Base-by-base conservation (phyloP, 1,140 invertebrate genomes). In the Diachasma alloeum region DNA sequence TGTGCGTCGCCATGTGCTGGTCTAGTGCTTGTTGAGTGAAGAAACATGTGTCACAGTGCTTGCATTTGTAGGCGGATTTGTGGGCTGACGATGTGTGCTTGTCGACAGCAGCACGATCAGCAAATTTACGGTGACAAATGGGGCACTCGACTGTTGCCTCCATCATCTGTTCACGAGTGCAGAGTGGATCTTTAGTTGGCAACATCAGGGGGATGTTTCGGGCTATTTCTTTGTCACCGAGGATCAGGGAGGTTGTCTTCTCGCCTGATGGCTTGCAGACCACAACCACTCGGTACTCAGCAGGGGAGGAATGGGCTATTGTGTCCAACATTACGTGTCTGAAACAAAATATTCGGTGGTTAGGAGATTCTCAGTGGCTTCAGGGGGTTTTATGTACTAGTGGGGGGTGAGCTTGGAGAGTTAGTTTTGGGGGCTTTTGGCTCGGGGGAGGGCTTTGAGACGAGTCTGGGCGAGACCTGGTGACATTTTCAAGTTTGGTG, bases 201-300 rank as follows among this genome's bases (percentile, higher is more conserved):
- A 36, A 0, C 36, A 68, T 39, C 13, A 68, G 9, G 10, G 66
- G 26, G 11, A 68, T 68, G 31, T 68, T 68, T n/a, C 66, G 11
- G 10, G 66, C 66, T 37, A 68, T 39, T 39, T 68, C 66, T 37
- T 68, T 36, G 17, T 68, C 66, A 68, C 66, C 66, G 1, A 68
- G 26, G 4, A 68, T 68, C n/a, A 68, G 66, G n/a, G 66, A 68
- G 36, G 66, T 39, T 68, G 66, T 37, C 36, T 68, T 68, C 13
- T 68, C 66, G 36, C 66, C 66, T 36, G 26, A 36, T 37, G 26
- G 36, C 26, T 68, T 68, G 36, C 66, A 68, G 1, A 68, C 66
- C 6, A 68, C 66, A 8, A 68, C 66, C 36, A 68, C 66, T 13
- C 66, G 26, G 26, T 68, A 68, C 66, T 15, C 36, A 5, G 66